Base-by-base conservation (phyloP, 2,888 invertebrate genomes). In the Teinopalpus imperialis region DNA sequence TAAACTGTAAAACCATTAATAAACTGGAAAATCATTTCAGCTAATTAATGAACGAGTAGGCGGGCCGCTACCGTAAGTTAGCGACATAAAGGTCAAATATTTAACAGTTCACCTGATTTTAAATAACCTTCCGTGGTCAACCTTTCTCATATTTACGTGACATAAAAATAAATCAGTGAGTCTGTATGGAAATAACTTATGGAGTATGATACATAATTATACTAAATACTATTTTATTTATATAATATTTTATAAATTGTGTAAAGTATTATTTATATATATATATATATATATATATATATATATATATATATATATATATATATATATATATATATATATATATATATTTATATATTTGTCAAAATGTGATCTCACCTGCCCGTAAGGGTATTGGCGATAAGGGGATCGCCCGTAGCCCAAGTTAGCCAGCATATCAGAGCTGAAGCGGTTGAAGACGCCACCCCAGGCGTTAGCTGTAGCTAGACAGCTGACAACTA, bases 361-460 rank as follows among this genome's bases (percentile, higher is more conserved):
- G n/a, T n/a, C n/a, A n/a, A n/a, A n/a, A n/a, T n/a, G n/a, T n/a
- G n/a, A n/a, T n/a, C n/a, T 14, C 47, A 86, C 87, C 80, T 85
- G 87, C 10, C 79, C 82, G 53, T 86, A 87, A 1, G 83, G 74
- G 29, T 88, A 87, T 43, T 82, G 83, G 32, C 77, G 75, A 51
- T 87, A 83, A 0, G 81, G 74, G 0, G 73, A 66, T 75, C 92
- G 91, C 0, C 94, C 94, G 62, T 94, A 94, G 9, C 94, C 95
- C 78, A 95, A 85, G 75, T 95, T 95, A 47, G 94, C 92, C 29
- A 95, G 82, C 93, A 95, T 94, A 71, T 95, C 95, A n/a, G 95
- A 94, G 64, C 94, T 94, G 85, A 95, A 95, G 54, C 96, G 91
- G 79, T 95, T 96, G 86, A 95, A 96, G 14, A 95, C 90, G 0